Percentiles rank a stretch among this genome's conserved stretches.
Evolutionary conservation across 2,797 vertebrate species (phyloP).

Genomic region (Vultur gryphus): DNA sequence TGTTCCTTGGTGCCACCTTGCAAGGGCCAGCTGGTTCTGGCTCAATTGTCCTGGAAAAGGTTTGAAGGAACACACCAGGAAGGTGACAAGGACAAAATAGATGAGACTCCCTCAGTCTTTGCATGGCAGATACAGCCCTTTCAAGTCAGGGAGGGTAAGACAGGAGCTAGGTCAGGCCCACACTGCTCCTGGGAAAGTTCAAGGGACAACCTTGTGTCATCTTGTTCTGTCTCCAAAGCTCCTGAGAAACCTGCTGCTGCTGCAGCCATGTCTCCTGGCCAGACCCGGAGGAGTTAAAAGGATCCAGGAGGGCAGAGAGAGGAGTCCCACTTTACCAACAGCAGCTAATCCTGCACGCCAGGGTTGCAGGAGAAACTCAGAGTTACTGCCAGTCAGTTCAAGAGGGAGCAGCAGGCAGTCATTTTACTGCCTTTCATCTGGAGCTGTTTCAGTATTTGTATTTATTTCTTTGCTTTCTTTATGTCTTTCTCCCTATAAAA

Average conservation of each 20-base stretch:
- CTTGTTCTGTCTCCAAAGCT: not conserved
- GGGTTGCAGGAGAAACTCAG: not conserved
- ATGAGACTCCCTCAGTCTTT: not conserved
- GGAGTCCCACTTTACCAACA: not conserved
- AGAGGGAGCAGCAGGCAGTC: constrained; percentile 1
- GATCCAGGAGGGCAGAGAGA: not conserved
- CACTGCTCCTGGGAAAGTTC: not conserved
- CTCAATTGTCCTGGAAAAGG: not conserved
- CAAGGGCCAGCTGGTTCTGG: not conserved
- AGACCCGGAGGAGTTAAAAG: not conserved
- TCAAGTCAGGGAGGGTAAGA: not conserved
- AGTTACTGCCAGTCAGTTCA: not conserved
- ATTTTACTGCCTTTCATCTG: constrained; percentile 29
- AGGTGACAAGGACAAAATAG: not conserved
- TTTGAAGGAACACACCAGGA: not conserved
- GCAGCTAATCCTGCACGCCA: not conserved
- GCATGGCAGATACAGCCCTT: not conserved
- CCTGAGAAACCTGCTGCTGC: not conserved
- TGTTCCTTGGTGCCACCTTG: not conserved
- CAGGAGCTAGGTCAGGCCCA: fast-evolving
- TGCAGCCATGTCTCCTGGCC: not conserved
- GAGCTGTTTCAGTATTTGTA: not conserved
- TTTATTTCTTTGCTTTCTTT: constrained; percentile 48
- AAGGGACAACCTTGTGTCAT: not conserved
- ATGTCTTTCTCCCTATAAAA: constrained; percentile 52